Conservation (phyloP, 2,113 vertebrate species). For the Rhizomys pruinosus region DNA sequence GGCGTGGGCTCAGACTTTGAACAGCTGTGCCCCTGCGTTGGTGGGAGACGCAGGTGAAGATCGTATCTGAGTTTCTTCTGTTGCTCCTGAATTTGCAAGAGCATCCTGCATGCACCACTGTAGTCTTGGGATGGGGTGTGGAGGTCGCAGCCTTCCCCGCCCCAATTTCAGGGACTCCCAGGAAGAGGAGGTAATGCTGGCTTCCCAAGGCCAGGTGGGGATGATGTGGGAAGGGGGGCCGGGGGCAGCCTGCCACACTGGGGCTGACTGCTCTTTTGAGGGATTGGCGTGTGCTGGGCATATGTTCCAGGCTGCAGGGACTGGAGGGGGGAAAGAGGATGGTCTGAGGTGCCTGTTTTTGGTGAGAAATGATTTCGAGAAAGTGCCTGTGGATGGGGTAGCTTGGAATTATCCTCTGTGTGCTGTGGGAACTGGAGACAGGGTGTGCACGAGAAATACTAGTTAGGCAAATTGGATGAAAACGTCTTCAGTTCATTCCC, state of each 20-base stretch:
- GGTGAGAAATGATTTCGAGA: conserved; percentile 32
- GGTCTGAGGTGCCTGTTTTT: background rate
- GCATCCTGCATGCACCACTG: background rate
- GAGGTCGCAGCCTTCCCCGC: background rate
- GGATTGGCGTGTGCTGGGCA: conserved; percentile 72
- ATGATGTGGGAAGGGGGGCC: background rate
- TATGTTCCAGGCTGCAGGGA: conserved; percentile 9
- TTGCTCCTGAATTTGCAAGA: background rate
- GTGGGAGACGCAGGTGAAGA: background rate
- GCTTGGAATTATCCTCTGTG: background rate
- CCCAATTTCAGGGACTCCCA: background rate
- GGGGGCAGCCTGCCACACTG: conserved; percentile 65
- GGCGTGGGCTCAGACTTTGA: conserved; percentile 37
- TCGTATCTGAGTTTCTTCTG: conserved; percentile 21
- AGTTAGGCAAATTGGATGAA: background rate
- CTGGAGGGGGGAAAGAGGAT: conserved; percentile 33
- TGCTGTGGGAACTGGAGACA: background rate
- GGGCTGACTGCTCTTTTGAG: conserved; percentile 74
- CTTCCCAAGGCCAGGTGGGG: background rate
- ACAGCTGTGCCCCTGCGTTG: conserved; percentile 15
- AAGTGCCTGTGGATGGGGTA: background rate
- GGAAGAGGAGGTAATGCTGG: background rate
- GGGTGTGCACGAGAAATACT: background rate
- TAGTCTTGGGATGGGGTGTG: background rate
- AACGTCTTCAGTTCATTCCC: conserved; percentile 54